phyloP scores from a whole-genome alignment of 2,797 vertebrate species.

The Lepilemur septentrionalis region DNA sequence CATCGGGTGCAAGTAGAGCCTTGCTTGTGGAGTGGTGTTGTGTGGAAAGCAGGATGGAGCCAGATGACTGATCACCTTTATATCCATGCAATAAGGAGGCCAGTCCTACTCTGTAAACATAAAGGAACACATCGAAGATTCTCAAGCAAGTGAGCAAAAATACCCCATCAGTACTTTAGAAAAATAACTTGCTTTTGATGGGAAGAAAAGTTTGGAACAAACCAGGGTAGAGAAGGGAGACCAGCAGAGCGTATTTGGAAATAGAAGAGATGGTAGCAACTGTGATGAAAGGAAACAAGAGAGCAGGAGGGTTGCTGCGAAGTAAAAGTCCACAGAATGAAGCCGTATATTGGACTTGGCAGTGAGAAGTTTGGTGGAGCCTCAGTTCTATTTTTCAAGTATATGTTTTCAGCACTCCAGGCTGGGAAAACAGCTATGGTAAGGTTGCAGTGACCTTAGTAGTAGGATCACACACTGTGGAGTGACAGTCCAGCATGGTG shows the following conservation, averaged over 20 bases:
- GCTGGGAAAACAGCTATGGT: neutral
- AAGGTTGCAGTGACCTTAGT: neutral
- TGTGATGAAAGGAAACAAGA: neutral
- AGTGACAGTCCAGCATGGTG: neutral
- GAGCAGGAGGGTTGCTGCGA: neutral
- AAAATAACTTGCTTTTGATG: neutral
- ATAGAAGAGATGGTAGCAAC: neutral
- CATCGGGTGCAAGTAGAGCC: neutral
- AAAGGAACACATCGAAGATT: neutral
- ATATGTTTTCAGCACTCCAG: neutral
- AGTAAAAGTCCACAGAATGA: neutral
- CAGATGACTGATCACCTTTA: neutral
- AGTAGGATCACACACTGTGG: too few relatives aligned
- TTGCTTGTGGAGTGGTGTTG: neutral
- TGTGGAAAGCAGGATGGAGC: neutral
- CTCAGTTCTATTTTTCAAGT: neutral
- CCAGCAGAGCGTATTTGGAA: neutral
- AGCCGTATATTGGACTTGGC: rapidly evolving
- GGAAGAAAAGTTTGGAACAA: neutral
- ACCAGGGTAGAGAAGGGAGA: neutral
- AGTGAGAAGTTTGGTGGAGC: neutral
- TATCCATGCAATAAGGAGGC: neutral
- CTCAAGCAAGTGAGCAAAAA: neutral
- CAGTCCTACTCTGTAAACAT: neutral
- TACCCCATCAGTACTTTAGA: neutral